These are phyloP conservation scores for Bursaphelenchus okinawaensis DNA, from an alignment of 2,888 invertebrate genomes.

Conservation along the genomic window DNA sequence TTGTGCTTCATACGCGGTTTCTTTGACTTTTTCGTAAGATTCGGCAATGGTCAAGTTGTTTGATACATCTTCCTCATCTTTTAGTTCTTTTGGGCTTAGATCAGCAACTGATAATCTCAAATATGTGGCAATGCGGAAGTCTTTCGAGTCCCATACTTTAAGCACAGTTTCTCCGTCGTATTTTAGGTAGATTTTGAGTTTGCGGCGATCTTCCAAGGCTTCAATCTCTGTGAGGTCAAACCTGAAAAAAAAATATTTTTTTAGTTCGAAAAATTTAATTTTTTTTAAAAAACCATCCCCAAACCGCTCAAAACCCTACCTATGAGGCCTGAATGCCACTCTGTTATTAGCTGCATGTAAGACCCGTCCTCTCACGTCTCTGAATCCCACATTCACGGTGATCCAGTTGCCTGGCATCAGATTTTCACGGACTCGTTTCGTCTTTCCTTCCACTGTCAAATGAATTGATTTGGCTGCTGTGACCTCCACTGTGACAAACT, in stretches of 20 bases:
- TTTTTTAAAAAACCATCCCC: too few relatives aligned
- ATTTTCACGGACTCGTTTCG: not conserved
- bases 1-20: not conserved
- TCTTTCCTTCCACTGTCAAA: constrained; percentile 23
- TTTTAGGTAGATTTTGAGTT: constrained; percentile 36
- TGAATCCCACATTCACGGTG: constrained; percentile 29
- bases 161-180: constrained; percentile 45
- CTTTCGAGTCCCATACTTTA: constrained; percentile 38
- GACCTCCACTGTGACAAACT: constrained; percentile 36
- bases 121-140: constrained; percentile 29
- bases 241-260: too few relatives aligned
- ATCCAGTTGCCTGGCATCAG: constrained; percentile 21
- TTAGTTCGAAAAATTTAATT: too few relatives aligned
- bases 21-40: not conserved
- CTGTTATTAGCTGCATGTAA: constrained; percentile 28
- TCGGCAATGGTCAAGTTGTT: not conserved
- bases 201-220: constrained; percentile 32
- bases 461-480: constrained; percentile 35
- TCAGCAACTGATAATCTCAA: constrained; percentile 35
- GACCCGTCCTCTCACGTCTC: constrained; percentile 32
- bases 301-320: too few relatives aligned
- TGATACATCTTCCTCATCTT: not conserved
- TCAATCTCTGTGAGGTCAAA: constrained; percentile 45
- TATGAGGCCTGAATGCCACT: constrained; percentile 38
- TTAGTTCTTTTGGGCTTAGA: constrained; percentile 11